These are phyloP conservation scores for Drosophila tsacasi DNA, from an alignment of 1,140 invertebrate genomes.

Conservation along the genomic window DNA sequence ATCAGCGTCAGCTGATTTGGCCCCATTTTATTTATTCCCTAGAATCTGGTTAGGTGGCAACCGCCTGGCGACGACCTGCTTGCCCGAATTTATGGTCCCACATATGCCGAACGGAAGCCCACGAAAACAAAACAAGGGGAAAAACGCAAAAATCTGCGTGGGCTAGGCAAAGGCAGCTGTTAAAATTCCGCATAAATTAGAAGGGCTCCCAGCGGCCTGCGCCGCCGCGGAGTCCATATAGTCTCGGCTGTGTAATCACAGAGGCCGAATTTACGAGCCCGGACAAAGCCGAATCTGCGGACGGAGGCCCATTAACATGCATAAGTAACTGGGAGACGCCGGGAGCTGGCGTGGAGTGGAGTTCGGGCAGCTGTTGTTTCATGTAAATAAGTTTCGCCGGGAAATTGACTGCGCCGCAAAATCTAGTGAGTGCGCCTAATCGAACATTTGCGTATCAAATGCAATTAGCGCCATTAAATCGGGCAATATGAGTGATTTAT, in stretches of 20 bases:
- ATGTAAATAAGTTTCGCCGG: constrained; percentile 44
- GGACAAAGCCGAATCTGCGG: constrained; percentile 9
- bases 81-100: constrained; percentile 48
- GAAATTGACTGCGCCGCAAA: constrained; percentile 29
- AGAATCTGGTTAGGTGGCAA: constrained; percentile 51
- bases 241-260: constrained; percentile 57
- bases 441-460: constrained; percentile 76
- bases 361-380: constrained; percentile 45
- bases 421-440: constrained; percentile 50
- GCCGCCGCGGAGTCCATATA: constrained; percentile 16
- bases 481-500: constrained; percentile 79
- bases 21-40: constrained; percentile 62
- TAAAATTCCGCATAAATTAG: constrained; percentile 80
- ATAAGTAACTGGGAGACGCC: constrained; percentile 43
- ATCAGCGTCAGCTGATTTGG: constrained; percentile 67
- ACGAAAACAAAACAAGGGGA: constrained; percentile 22
- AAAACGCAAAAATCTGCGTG: constrained; percentile 55
- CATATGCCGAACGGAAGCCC: constrained; percentile 17
- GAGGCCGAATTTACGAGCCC: constrained; percentile 41
- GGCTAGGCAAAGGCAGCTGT: constrained; percentile 56
- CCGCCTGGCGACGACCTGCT: constrained; percentile 14
- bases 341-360: constrained; percentile 1
- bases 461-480: constrained; percentile 77
- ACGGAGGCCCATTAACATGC: constrained; percentile 47
- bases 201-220: neutral